Evolutionary conservation across 92 coral and sea anemone genomes (phyloP), one percentile per base, ranked within the genome.

Genomic region (Porites evermanni): DNA sequence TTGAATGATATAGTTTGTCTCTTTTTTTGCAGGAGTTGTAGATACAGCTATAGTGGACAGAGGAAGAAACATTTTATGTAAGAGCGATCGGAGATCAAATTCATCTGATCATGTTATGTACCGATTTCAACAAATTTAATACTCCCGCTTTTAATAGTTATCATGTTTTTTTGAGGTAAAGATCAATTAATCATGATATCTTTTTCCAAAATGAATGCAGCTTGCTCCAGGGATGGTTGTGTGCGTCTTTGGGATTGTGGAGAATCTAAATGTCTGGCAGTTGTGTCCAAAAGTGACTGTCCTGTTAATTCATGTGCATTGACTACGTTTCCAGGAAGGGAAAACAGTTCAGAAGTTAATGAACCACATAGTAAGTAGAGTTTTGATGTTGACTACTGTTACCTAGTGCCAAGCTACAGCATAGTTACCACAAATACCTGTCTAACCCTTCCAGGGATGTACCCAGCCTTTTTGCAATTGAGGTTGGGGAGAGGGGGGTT

Each of bases 161-260:
- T 75, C 18, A 21, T 54, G 17, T 38, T 38, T 38, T 38, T 38
- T 38, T 38, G 5, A 38, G 47, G 47, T 38, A 38, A 4, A 38
- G 47, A 38, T 38, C 47, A 38, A 38, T 38, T 38, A 38, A 38
- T 38, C 5, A 38, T 38, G 47, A 38, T 38, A 4, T 38, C 47
- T 38, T 38, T 38, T 38, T 38, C 47, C 47, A 38, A 38, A 38
- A 38, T 38, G 26, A 11, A 74, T 84, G 50, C 85, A 97, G 99
- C 99, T 18, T 89, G 98, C 87, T 89, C 95, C 18, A 91, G 98
- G 11, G 99, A 97, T 92, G 99, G 99, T 19, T 77, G 91, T 17
- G 95, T 88, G 12, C 84, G 98, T 38, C 85, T 97, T 50, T 97
- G 99, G 99, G 99, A 97, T 81, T 97, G 99, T 87, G 99, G 98